Conservation (phyloP, 2,888 invertebrate genomes). For the Chymomyza fuscimana region DNA sequence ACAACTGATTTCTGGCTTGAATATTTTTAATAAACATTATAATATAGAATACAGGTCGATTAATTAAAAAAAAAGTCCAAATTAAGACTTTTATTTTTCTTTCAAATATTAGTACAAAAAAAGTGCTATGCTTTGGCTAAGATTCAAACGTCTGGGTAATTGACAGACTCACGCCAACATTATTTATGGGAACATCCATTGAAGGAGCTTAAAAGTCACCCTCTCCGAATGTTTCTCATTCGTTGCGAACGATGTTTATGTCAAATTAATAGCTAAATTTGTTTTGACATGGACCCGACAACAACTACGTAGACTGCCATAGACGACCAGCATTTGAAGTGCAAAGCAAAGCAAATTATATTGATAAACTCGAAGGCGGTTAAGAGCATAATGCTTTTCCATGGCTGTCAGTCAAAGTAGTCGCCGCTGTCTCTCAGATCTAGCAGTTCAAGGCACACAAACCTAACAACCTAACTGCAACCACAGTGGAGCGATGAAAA, state of each 20-base stretch:
- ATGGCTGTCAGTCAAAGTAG: constrained; percentile 54
- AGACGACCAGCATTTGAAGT: constrained; percentile 22
- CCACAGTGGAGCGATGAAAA: constrained; percentile 9
- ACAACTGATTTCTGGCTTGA: too few relatives aligned
- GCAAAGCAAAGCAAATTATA: constrained; percentile 54
- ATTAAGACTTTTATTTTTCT: neutral
- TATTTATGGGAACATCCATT: constrained; percentile 30
- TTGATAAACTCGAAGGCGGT: constrained; percentile 53
- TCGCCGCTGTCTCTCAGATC: neutral
- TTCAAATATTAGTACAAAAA: neutral
- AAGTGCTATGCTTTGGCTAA: neutral
- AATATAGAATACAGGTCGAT: too few relatives aligned
- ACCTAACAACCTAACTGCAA: neutral
- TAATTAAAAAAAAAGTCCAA: too few relatives aligned
- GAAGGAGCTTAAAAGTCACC: neutral
- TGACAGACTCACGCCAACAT: constrained; percentile 43
- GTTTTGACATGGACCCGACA: constrained; percentile 42
- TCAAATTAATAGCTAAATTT: constrained; percentile 54
- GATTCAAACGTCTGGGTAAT: constrained; percentile 42
- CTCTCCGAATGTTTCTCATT: neutral
- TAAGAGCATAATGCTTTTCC: constrained; percentile 41
- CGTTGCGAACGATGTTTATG: constrained; percentile 38
- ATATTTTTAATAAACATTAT: too few relatives aligned
- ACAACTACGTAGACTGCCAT: neutral
- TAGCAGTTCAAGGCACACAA: neutral